These are phyloP conservation scores for Naja naja DNA, from an alignment of 2,113 vertebrate species.

Conservation along the genomic window DNA sequence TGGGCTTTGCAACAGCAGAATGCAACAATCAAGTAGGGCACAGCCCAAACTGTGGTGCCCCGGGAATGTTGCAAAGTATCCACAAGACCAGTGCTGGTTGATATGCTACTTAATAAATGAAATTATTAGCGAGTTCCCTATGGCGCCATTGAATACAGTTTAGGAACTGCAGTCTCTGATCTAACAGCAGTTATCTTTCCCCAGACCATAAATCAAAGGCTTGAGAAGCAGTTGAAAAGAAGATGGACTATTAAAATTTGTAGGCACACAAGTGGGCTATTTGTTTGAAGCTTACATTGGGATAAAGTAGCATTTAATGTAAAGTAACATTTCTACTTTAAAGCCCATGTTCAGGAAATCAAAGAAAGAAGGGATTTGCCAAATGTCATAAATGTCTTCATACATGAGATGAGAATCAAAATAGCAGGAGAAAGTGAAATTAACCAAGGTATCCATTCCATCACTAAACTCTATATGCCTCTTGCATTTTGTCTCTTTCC, in stretches of 20 bases:
- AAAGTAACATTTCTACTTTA: not conserved
- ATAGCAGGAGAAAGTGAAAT: not conserved
- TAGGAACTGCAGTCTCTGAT: not conserved
- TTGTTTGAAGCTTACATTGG: not conserved
- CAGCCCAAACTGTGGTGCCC: not conserved
- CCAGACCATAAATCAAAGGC: not conserved
- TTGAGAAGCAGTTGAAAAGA: not conserved
- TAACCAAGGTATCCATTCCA: not conserved
- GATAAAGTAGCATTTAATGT: not conserved
- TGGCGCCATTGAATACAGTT: not conserved
- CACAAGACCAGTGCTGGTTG: not conserved
- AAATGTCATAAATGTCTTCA: not conserved
- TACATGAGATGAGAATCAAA: not conserved
- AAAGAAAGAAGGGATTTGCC: not conserved
- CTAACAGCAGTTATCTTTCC: not conserved
- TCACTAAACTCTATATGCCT: not conserved
- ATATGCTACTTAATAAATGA: not conserved
- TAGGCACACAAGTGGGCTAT: not conserved
- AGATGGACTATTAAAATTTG: not conserved
- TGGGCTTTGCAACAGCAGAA: not conserved
- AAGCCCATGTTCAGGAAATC: not conserved
- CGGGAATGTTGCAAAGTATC: not conserved
- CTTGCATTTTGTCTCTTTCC: not conserved
- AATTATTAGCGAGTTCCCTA: not conserved
- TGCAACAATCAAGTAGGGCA: not conserved